Base-by-base conservation (phyloP, 2,888 invertebrate species). In the Ctena decussata region DNA sequence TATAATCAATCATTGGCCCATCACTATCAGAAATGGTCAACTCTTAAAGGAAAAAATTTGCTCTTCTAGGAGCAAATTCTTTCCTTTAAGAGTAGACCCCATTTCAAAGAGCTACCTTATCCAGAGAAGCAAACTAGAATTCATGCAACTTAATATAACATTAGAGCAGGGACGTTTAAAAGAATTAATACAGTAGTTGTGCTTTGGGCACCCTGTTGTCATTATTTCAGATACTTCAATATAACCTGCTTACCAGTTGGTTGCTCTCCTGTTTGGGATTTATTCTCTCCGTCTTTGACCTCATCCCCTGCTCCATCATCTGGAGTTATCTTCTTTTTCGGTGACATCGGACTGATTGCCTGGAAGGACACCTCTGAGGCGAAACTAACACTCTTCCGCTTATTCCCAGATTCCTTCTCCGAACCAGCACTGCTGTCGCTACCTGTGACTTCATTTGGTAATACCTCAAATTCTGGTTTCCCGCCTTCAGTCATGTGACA, bases 281-380 rank as follows among this genome's bases (percentile, higher is more conserved):
- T 65, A 18, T 35, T 65, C 6, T 35, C 65, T 35, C 35, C 65
- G 1, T 65, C 65, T 18, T 65, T 32, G 5, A 5, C 24, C 32
- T 44, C 41, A 3, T 46, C 41, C 27, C 41, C 5, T 44, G 72
- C 2, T 27, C 27, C 72, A 2, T 15, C 44, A 41, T 27, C 44
- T n/a, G 75, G 72, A 30, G 60, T 21, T 12, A 65, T 65, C 65
- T 80, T 80, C 46, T 73, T 80, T 70, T 87, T 89, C 27, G 93
- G 92, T 5, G 93, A 91, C 30, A 84, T 90, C 0, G 93, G 94
- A 76, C 93, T 93, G 57, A 91, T 91, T 3, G 95, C 94, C 82
- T 95, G 95, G 89, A 95, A 95, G 27, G 94, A 94, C 39, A 95
- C 94, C 85, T 95, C 94, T 39, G 95, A 94, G 0, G 95, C 94